Evolutionary conservation across 2,888 invertebrate species (phyloP).

Genomic region (Gibbula magus): DNA sequence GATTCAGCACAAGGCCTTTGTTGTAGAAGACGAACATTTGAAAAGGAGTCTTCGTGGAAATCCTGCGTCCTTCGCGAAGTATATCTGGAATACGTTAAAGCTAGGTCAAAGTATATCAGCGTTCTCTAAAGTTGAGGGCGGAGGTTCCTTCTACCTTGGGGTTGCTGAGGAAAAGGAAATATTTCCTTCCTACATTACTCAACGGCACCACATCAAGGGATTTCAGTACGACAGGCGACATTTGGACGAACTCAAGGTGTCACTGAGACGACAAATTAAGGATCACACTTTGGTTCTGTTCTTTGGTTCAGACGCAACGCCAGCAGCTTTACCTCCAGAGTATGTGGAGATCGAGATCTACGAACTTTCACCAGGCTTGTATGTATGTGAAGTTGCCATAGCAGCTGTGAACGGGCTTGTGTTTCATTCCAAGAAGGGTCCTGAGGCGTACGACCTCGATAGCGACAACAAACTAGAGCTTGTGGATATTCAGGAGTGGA

Average conservation of each 20-base stretch:
- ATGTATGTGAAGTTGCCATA: background rate
- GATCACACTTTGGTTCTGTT: background rate
- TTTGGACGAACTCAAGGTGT: background rate
- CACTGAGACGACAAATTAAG: background rate
- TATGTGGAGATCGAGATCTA: background rate
- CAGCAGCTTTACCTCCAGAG: background rate
- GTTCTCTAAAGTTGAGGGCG: background rate
- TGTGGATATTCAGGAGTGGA: no score
- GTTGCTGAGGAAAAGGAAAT: background rate
- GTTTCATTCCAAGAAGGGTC: background rate
- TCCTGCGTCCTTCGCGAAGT: background rate
- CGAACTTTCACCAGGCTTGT: background rate
- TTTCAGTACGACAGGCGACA: background rate
- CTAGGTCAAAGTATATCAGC: background rate
- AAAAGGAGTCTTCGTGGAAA: background rate
- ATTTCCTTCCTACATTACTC: background rate
- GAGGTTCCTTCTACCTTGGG: background rate
- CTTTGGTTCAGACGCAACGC: background rate
- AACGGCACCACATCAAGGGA: background rate
- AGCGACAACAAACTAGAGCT: no score
- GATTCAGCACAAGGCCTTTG: background rate
- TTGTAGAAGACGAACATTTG: background rate
- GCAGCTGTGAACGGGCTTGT: background rate
- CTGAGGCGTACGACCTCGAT: conserved; percentile 8
- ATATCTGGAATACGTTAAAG: background rate